phyloP scores from a whole-genome alignment of 2,797 vertebrate species.

The Sparus aurata region DNA sequence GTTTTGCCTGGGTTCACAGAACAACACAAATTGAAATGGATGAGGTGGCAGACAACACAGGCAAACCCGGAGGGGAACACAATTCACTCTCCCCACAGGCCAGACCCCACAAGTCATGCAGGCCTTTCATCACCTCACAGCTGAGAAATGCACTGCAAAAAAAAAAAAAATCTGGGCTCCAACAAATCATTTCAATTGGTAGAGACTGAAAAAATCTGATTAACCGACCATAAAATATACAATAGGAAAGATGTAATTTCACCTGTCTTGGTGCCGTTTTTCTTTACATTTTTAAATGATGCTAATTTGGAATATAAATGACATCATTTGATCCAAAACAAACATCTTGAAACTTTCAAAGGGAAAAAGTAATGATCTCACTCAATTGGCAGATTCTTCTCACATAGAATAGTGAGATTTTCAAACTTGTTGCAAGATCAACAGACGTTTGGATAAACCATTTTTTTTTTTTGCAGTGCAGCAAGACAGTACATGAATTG shows the following conservation, averaged over 20 bases:
- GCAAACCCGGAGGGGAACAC: conserved; percentile 47
- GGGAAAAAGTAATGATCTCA: conserved; percentile 66
- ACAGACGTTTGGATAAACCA: conserved; percentile 19
- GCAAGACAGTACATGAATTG: conserved; percentile 43
- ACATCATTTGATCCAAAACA: conserved; percentile 64
- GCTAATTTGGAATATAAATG: conserved; percentile 47
- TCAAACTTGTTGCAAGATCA: conserved; percentile 44
- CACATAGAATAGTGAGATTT: conserved; percentile 54
- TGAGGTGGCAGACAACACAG: conserved; percentile 77
- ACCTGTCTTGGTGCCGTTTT: conserved; percentile 36
- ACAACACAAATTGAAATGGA: conserved; percentile 88
- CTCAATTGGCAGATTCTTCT: conserved; percentile 59
- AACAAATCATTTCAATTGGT: conserved; percentile 51
- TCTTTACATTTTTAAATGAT: conserved; percentile 18
- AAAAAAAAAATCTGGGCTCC: conserved; percentile 55
- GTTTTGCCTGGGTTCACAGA: conserved; percentile 92
- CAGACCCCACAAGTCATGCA: conserved; percentile 48
- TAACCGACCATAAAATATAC: conserved; percentile 9
- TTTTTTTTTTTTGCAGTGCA: conserved; percentile 57
- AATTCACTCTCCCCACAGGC: conserved; percentile 54
- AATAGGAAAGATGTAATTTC: conserved; percentile 23
- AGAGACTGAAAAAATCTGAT: conserved; percentile 14
- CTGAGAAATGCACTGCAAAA: conserved; percentile 61
- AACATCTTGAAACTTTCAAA: conserved; percentile 68
- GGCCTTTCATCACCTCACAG: conserved; percentile 65